A percentile compares a stretch with the other conserved stretches of the same genome.
phyloP scores from a whole-genome alignment of 2,113 vertebrate genomes.

The Hipposideros armiger region DNA sequence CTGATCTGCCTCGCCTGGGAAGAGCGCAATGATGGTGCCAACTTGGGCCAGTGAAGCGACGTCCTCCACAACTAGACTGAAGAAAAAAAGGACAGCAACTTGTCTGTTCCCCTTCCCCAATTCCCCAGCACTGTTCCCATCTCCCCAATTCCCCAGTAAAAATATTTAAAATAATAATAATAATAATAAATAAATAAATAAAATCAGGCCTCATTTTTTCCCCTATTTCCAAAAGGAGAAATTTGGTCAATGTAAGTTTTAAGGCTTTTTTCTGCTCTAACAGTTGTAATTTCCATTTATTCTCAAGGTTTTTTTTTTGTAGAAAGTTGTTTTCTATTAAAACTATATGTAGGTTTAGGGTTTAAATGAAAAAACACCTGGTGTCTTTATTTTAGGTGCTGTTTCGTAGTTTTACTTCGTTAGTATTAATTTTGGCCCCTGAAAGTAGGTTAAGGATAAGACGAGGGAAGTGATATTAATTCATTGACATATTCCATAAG shows the following conservation, averaged over 20 bases:
- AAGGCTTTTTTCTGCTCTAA: neutral
- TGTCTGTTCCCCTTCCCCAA: no score
- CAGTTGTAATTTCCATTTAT: neutral
- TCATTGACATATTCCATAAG: neutral
- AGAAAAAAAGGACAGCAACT: no score
- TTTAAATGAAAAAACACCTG: neutral
- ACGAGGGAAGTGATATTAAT: neutral
- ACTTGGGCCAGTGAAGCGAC: no score
- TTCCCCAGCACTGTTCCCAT: no score
- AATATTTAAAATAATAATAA: no score
- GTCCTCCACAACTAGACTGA: no score
- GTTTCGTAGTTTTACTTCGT: conserved; percentile 42
- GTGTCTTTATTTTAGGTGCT: neutral
- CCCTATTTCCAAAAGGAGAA: neutral
- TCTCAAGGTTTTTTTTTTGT: neutral
- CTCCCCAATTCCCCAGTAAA: no score
- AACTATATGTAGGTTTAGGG: neutral
- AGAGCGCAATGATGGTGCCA: no score
- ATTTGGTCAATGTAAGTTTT: neutral
- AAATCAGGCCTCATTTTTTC: neutral
- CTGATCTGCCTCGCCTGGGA: no score
- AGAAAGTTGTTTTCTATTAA: conserved; percentile 22
- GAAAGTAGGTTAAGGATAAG: conserved; percentile 4
- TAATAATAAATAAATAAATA: neutral
- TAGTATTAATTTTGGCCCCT: neutral